Percentiles rank a stretch among this genome's conserved stretches.
phyloP scores from a whole-genome alignment of 1,140 invertebrate genomes.

The Drosophila malerkotliana region DNA sequence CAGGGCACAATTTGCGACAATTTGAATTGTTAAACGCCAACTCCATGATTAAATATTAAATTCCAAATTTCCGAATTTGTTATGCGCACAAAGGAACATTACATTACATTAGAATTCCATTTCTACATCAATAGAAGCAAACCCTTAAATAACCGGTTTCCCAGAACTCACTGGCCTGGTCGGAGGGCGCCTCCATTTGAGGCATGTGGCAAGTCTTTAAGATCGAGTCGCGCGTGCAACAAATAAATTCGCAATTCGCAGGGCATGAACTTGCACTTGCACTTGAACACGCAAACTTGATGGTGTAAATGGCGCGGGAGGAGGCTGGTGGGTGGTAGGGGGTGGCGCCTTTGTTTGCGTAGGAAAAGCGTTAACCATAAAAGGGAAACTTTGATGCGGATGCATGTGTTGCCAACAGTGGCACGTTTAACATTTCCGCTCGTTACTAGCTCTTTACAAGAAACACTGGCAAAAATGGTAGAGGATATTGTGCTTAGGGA shows the following conservation, averaged over 20 bases:
- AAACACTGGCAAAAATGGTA: constrained; percentile 6
- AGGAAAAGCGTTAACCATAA: constrained; percentile 38
- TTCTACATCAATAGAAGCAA: neutral
- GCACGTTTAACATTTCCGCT: constrained; percentile 29
- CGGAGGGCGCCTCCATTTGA: neutral
- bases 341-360: constrained; percentile 32
- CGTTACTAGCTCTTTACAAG: neutral
- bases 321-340: neutral
- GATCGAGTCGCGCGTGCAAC: constrained; percentile 34
- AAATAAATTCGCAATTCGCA: constrained; percentile 42
- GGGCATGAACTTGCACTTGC: constrained; percentile 54
- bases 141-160: constrained; percentile 38
- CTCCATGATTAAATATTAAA: constrained; percentile 53
- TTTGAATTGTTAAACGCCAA: constrained; percentile 48
- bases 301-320: constrained; percentile 5
- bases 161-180: neutral
- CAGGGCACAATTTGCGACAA: constrained; percentile 51
- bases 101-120: neutral
- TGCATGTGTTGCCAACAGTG: constrained; percentile 32
- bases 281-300: constrained; percentile 48
- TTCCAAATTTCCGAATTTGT: constrained; percentile 21
- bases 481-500: too few species aligned
- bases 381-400: constrained; percentile 18
- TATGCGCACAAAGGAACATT: constrained; percentile 23
- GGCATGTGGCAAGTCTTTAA: constrained; percentile 15